phyloP scores from a whole-genome alignment of 2,113 vertebrate genomes.

The Vidua macroura region DNA sequence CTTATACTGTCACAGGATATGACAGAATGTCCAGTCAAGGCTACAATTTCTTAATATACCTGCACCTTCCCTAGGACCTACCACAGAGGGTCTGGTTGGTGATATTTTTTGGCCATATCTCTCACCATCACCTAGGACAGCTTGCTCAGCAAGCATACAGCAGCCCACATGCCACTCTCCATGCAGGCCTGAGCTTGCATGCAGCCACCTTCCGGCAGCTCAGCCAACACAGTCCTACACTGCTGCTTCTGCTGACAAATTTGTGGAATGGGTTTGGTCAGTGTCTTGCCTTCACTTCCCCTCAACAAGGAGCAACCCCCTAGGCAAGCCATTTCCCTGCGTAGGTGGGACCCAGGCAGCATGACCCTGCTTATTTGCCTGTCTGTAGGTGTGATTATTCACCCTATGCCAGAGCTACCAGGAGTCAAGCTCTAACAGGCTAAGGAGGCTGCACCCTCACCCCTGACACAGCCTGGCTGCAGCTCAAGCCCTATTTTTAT shows the following conservation, averaged over 20 bases:
- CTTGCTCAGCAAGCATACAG: not conserved
- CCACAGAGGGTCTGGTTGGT: not conserved
- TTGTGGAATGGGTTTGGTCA: not conserved
- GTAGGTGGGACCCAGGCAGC: not conserved
- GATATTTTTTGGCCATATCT: accelerated
- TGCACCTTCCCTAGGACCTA: not conserved
- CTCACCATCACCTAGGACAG: not conserved
- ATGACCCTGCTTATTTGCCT: not conserved
- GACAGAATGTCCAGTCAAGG: not conserved
- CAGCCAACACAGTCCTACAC: not conserved
- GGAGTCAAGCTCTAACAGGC: not conserved
- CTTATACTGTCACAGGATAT: not conserved
- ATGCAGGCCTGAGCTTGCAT: not conserved
- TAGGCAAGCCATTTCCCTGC: not conserved
- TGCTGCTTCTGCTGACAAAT: not conserved
- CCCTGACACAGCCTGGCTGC: not conserved
- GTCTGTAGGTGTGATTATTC: not conserved
- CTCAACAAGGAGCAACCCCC: not conserved
- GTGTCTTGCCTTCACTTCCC: not conserved
- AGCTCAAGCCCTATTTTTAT: constrained; percentile 25
- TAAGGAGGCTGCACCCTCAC: not conserved
- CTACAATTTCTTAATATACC: not conserved
- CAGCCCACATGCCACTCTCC: accelerated
- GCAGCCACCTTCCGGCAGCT: accelerated
- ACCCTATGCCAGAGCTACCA: not conserved